phyloP scores from a whole-genome alignment of 2,888 invertebrate genomes.

The Protodeltote pygarga region DNA sequence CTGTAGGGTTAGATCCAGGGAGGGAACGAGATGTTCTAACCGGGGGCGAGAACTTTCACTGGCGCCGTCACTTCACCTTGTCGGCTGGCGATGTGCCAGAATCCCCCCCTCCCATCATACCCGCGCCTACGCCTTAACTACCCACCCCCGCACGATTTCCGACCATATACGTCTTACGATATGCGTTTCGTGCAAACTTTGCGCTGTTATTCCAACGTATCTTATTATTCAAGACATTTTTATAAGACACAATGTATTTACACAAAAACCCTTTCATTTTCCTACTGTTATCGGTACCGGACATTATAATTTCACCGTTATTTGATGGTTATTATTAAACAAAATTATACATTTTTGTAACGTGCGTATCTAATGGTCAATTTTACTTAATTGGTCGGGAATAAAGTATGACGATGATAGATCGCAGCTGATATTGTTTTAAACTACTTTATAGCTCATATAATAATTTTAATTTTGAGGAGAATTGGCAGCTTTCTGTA shows the following conservation, averaged over 20 bases:
- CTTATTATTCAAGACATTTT: conserved; percentile 24
- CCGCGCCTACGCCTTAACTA: conserved; percentile 21
- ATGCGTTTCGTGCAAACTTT: too few species aligned
- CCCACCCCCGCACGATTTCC: conserved; percentile 17
- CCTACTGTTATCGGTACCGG: too few species aligned
- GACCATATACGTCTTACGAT: conserved; percentile 33
- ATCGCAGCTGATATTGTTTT: background rate
- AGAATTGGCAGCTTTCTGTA: conserved; percentile 1
- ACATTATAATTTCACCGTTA: conserved; percentile 23
- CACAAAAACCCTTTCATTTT: conserved; percentile 1
- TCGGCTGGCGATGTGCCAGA: conserved; percentile 76
- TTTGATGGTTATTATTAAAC: too few species aligned
- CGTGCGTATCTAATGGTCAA: conserved; percentile 8
- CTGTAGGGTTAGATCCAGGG: conserved; percentile 29
- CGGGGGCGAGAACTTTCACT: conserved; percentile 74
- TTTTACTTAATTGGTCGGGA: conserved; percentile 12
- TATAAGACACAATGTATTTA: conserved; percentile 9
- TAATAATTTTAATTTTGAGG: background rate
- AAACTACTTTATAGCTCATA: too few species aligned
- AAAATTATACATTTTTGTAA: background rate
- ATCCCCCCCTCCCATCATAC: conserved; percentile 34
- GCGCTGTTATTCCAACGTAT: too few species aligned
- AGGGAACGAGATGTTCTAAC: conserved; percentile 39
- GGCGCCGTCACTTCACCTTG: conserved; percentile 82
- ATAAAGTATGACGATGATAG: background rate